These are phyloP conservation scores for Parthenolecanium corni DNA, from an alignment of 2,888 invertebrate genomes.

Conservation along the genomic window DNA sequence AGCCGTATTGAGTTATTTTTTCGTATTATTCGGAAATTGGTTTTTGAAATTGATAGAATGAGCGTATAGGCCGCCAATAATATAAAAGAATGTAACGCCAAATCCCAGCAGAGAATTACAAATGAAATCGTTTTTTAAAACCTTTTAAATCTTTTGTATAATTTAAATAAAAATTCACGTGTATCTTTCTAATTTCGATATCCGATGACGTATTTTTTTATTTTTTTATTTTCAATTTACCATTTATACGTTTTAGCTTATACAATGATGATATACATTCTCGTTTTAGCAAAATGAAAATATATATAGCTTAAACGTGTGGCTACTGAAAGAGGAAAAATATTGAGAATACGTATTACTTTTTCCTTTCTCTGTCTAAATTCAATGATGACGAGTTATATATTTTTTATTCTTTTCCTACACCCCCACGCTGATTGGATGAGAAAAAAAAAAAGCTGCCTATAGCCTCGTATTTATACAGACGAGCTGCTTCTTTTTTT, in stretches of 20 bases:
- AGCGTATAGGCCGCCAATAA: slow-evolving; percentile 26
- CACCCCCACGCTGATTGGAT: too few species aligned
- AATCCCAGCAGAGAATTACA: slow-evolving; percentile 23
- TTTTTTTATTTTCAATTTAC: not conserved
- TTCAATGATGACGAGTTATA: too few species aligned
- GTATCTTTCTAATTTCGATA: not conserved
- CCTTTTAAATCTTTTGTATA: slow-evolving; percentile 22
- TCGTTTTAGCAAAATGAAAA: too few species aligned
- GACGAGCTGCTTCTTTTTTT: too few species aligned
- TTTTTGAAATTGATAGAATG: slow-evolving; percentile 28
- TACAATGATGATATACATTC: too few species aligned
- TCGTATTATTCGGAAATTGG: slow-evolving; percentile 26
- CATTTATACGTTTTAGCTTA: not conserved
- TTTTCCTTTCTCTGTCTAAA: too few species aligned
- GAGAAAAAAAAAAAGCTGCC: too few species aligned
- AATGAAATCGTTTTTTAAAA: slow-evolving; percentile 26
- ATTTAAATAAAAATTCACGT: not conserved
- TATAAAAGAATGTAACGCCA: slow-evolving; percentile 24
- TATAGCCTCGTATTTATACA: too few species aligned
- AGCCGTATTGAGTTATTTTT: slow-evolving; percentile 1
- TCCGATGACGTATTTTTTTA: not conserved
- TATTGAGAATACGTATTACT: too few species aligned
- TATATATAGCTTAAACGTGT: too few species aligned
- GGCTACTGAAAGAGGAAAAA: too few species aligned
- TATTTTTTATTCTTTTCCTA: too few species aligned